Conservation (phyloP, 2,888 invertebrate genomes). For the Kuschelorhynchus macadamiae region DNA sequence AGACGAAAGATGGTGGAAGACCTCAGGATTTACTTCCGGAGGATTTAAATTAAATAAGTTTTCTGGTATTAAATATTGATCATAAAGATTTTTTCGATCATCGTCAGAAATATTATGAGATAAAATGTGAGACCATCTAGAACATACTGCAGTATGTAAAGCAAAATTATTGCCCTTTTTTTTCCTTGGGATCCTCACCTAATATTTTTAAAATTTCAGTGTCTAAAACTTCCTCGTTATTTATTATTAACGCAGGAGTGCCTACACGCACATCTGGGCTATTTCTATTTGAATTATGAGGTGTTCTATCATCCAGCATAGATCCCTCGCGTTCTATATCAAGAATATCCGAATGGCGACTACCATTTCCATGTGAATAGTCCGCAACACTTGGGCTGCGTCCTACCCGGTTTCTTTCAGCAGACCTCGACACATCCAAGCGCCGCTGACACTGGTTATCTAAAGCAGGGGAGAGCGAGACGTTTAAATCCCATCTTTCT, state of each 20-base stretch:
- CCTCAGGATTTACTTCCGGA: not conserved
- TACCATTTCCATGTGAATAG: not conserved
- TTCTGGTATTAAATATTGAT: not conserved
- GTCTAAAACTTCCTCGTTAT: not conserved
- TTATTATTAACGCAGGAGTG: not conserved
- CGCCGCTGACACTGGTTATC: not conserved
- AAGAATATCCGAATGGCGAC: not conserved
- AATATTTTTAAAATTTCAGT: conserved; percentile 3
- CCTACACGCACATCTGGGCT: not conserved
- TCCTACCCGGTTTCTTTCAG: not conserved
- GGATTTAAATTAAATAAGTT: conserved; percentile 1
- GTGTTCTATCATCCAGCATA: conserved; percentile 4
- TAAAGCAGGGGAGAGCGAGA: too few relatives aligned
- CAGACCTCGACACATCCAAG: conserved; percentile 15
- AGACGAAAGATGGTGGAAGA: not conserved
- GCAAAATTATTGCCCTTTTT: not conserved
- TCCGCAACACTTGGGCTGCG: not conserved
- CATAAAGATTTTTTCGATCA: not conserved
- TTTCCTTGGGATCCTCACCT: too few relatives aligned
- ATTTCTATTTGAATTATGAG: not conserved
- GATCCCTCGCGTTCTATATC: not conserved
- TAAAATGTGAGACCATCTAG: conserved; percentile 20
- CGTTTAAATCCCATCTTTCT: too few relatives aligned
- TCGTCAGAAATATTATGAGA: too few relatives aligned
- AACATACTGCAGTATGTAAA: conserved; percentile 3